Conservation (phyloP, 2,888 invertebrate species). For the Dryadula phaetusa region DNA sequence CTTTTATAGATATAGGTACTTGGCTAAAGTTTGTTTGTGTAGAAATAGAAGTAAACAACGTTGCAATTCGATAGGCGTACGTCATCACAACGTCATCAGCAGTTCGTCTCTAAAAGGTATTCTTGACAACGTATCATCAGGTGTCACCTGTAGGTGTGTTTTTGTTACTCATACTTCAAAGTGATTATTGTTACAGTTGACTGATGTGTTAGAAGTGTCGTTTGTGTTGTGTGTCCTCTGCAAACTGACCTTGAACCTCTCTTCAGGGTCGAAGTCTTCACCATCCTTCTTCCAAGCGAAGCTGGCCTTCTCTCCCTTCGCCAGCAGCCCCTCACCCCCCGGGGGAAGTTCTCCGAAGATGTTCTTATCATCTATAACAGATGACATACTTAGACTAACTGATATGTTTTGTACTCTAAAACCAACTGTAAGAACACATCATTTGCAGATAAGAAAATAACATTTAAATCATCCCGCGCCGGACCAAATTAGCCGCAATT, state of each 20-base stretch:
- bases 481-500: slow-evolving; percentile 49
- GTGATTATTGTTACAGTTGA: slow-evolving; percentile 11
- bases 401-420: slow-evolving; percentile 25
- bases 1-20: neutral
- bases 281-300: slow-evolving; percentile 96
- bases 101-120: slow-evolving; percentile 22
- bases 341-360: slow-evolving; percentile 90
- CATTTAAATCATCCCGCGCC: slow-evolving; percentile 35
- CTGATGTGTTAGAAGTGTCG: neutral
- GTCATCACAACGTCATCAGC: neutral
- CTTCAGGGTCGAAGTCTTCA: slow-evolving; percentile 93
- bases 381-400: slow-evolving; percentile 36
- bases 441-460: slow-evolving; percentile 37
- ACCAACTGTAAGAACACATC: slow-evolving; percentile 29
- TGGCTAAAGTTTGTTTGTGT: neutral
- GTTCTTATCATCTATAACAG: slow-evolving; percentile 88
- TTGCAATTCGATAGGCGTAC: slow-evolving; percentile 16
- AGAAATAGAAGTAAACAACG: neutral
- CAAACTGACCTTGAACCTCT: slow-evolving; percentile 89
- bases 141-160: neutral
- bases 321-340: slow-evolving; percentile 86
- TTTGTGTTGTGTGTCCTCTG: neutral
- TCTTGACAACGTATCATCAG: neutral
- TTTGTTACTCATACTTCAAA: neutral
- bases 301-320: slow-evolving; percentile 89